Base-by-base conservation (phyloP, 2,888 invertebrate species). In the Epinotia demarniana region DNA sequence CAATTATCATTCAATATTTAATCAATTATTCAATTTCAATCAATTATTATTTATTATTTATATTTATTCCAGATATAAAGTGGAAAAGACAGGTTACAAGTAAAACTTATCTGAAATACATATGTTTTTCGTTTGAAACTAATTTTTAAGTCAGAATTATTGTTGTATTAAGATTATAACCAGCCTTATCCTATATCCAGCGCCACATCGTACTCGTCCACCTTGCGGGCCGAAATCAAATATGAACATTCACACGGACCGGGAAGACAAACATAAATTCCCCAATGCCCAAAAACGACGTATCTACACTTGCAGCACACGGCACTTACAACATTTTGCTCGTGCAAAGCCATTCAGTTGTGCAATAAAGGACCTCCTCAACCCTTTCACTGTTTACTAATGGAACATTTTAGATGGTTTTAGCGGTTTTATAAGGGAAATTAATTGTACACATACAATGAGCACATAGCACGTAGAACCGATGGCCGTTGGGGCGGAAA, bases 261-360 rank as follows among this genome's bases (percentile, higher is more conserved):
- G 85, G 84, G 87, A 90, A 92, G 88, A 91, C 89, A 92, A 92
- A 93, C 90, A 92, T 55, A 61, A 43, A 43, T 60, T 60, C 33
- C 16, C 23, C 6, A 27, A 12, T 13, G 2, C 3, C n/a, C 23
- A 6, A 1, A 58, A 69, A 69, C 16, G 57, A 60, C 58, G 23
- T 23, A 69, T 46, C 16, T 6, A 12, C 69, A 46, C 46, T 55
- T 11, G 6, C 33, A 66, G 12, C 33, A 33, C 12, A 53, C 11
- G 43, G 69, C 58, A 12, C 27, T 60, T 60, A 69, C 46, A 27
- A 60, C 58, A 3, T 60, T 69, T 43, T 46, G 9, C n/a, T 0
- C 23, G 19, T 27, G 72, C 76, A 23, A 73, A 74, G 77, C 80
- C 80, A 82, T 84, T 83, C 80, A 84, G 83, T 86, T 84, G 82